Evolutionary conservation across 2,113 vertebrate species (phyloP).

Genomic region (Balaenoptera acutorostrata): DNA sequence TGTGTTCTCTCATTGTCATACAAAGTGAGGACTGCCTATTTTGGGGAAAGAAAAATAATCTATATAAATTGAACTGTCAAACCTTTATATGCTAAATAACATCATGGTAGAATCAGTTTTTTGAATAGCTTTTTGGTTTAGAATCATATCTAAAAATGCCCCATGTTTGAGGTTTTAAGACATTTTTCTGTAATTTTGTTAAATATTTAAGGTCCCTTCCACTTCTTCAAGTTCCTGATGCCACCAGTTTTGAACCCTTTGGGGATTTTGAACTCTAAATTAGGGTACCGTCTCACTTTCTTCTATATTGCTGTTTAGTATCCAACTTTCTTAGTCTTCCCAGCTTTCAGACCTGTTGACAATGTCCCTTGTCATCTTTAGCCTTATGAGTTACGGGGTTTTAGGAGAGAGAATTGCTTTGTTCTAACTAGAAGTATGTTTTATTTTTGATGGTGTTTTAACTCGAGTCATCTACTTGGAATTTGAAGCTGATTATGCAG

Average conservation of each 20-base stretch:
- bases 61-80: not conserved
- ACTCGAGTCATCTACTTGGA: not conserved
- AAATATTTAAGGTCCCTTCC: not conserved
- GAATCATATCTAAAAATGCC: not conserved
- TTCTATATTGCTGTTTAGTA: not conserved
- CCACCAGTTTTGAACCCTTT: not conserved
- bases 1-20: not conserved
- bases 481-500: not conserved
- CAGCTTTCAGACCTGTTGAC: not conserved
- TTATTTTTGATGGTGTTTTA: not conserved
- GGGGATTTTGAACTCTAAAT: not conserved
- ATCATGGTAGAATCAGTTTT: not conserved
- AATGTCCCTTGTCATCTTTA: not conserved
- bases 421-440: not conserved
- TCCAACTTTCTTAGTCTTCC: not conserved
- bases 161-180: not conserved
- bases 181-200: not conserved
- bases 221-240: not conserved
- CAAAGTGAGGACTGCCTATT: not conserved
- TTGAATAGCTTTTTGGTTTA: constrained; percentile 8
- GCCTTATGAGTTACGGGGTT: not conserved
- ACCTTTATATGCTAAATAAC: not conserved
- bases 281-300: not conserved
- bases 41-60: not conserved
- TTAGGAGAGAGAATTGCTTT: not conserved